Conservation (phyloP, 2,797 vertebrate genomes). For the Microctenopoma lineatum region DNA sequence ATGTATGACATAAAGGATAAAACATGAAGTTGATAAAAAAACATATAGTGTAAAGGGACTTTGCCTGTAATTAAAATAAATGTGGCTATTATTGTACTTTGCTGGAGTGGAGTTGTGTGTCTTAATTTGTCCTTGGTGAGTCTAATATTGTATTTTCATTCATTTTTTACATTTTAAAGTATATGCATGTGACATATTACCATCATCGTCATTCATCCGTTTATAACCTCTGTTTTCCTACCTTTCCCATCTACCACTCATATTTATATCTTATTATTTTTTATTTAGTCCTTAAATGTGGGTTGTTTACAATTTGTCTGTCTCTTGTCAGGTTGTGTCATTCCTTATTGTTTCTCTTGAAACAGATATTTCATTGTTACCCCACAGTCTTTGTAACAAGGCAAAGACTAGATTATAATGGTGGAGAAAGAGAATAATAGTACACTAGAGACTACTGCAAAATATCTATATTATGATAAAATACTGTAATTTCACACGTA, state of each 20-base stretch:
- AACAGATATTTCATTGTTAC: not conserved
- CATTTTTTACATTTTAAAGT: conserved; percentile 12
- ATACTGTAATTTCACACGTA: not conserved
- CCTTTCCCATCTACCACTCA: not conserved
- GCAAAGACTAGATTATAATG: conserved; percentile 6
- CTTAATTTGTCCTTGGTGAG: conserved; percentile 42
- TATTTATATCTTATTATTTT: conserved; percentile 3
- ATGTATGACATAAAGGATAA: conserved; percentile 70
- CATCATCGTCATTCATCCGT: not conserved
- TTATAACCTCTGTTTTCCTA: not conserved
- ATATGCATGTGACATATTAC: conserved; percentile 15
- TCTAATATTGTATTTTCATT: conserved; percentile 20
- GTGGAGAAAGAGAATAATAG: not conserved
- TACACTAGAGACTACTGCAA: not conserved
- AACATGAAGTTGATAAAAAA: conserved; percentile 65
- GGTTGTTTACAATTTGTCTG: conserved; percentile 10
- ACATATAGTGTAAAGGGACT: conserved; percentile 84
- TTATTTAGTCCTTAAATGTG: not conserved
- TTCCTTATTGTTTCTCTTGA: conserved; percentile 4
- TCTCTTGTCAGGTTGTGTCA: conserved; percentile 10
- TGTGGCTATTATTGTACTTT: conserved; percentile 88
- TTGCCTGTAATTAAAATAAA: conserved; percentile 92
- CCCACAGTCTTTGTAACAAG: not conserved
- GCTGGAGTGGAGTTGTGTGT: conserved; percentile 58
- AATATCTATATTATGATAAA: conserved; percentile 8